A percentile compares a stretch with the other conserved stretches of the same genome.
Conservation (phyloP, 92 coral and sea anemone species). For the Micromussa lordhowensis region DNA sequence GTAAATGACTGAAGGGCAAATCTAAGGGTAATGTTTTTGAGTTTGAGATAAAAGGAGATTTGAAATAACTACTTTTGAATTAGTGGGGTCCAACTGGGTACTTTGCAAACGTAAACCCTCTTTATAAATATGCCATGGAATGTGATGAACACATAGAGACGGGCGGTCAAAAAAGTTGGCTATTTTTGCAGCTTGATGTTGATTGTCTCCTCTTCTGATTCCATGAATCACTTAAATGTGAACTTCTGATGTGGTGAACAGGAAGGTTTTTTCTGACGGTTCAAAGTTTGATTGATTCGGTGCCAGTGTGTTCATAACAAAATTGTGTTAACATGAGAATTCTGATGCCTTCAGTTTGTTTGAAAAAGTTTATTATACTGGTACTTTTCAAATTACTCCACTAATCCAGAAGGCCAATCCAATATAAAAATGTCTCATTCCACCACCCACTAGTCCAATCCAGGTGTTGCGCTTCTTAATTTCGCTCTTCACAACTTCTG, state of each 20-base stretch:
- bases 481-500: background rate
- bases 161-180: constrained; percentile 71
- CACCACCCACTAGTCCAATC: background rate
- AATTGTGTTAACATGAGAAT: too few relatives aligned
- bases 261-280: background rate
- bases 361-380: too few relatives aligned
- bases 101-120: background rate
- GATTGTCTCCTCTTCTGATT: constrained; percentile 78
- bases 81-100: too few relatives aligned
- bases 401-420: background rate
- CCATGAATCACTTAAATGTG: background rate
- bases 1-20: too few relatives aligned
- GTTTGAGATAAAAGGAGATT: too few relatives aligned
- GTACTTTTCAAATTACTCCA: background rate
- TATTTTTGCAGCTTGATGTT: constrained; percentile 47
- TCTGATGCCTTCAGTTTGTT: background rate
- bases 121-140: constrained; percentile 3
- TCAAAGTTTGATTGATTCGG: background rate
- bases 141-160: constrained; percentile 70
- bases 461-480: too few relatives aligned
- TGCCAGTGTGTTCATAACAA: background rate
- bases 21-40: too few relatives aligned
- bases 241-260: background rate
- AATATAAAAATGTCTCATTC: too few relatives aligned
- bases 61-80: too few relatives aligned